Evolutionary conservation across 64 coral and sea anemone genomes (phyloP).

Genomic region (Montipora capricornis): DNA sequence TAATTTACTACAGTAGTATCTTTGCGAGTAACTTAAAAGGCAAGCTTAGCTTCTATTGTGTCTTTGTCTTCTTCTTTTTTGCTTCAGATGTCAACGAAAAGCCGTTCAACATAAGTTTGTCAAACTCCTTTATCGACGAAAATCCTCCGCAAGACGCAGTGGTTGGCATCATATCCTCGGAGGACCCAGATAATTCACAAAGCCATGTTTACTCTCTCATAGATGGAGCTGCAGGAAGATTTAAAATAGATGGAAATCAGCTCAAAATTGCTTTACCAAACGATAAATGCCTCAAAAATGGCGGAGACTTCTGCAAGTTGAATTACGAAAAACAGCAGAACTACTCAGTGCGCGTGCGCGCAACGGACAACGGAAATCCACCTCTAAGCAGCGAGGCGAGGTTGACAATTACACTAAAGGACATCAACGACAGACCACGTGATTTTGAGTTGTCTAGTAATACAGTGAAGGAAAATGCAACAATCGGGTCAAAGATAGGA

Average conservation of each 20-base stretch:
- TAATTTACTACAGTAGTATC: too few species aligned
- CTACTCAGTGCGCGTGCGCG: conserved; percentile 80
- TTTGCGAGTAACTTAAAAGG: too few species aligned
- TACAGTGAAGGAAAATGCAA: conserved; percentile 85
- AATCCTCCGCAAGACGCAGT: conserved; percentile 59
- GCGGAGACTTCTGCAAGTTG: conserved; percentile 75
- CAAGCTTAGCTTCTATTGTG: not conserved
- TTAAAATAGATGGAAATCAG: conserved; percentile 57
- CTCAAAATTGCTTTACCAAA: conserved; percentile 61
- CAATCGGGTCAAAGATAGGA: conserved; percentile 66
- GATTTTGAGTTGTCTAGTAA: conserved; percentile 74
- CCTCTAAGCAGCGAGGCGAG: conserved; percentile 62
- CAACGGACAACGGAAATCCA: conserved; percentile 84
- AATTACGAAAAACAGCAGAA: conserved; percentile 77
- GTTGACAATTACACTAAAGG: conserved; percentile 70
- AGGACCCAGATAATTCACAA: conserved; percentile 58
- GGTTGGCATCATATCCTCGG: conserved; percentile 51
- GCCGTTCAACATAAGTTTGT: conserved; percentile 77
- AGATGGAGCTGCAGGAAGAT: conserved; percentile 64
- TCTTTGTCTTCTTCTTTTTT: not conserved
- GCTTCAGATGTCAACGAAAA: conserved; percentile 84
- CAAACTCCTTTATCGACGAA: conserved; percentile 64
- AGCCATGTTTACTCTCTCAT: conserved; percentile 40
- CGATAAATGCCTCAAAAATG: conserved; percentile 33
- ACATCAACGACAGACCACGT: conserved; percentile 93